A percentile compares a stretch with the other conserved stretches of the same genome.
Conservation (phyloP, 2,888 invertebrate species). For the Cephus spinipes region DNA sequence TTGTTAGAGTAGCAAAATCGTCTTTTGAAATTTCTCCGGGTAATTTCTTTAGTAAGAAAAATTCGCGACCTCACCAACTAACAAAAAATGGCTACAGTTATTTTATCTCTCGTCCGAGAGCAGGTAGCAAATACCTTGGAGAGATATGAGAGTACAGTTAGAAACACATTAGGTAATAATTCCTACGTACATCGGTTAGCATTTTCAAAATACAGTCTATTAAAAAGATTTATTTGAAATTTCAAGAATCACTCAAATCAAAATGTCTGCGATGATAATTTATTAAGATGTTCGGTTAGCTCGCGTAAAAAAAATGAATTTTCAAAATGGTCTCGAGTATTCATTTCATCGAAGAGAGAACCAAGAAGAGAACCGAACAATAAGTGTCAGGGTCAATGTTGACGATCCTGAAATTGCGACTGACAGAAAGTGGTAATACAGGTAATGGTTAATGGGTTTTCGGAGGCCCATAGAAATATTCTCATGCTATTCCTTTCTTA, state of each 20-base stretch:
- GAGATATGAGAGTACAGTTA: slow-evolving; percentile 49
- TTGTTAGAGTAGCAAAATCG: background rate
- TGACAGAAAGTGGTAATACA: background rate
- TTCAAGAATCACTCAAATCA: background rate
- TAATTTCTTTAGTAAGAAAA: background rate
- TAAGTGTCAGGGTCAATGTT: background rate
- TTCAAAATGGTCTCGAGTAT: slow-evolving; percentile 3
- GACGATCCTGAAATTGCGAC: background rate
- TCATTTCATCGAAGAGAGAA: background rate
- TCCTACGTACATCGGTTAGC: slow-evolving; percentile 42
- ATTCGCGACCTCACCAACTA: background rate
- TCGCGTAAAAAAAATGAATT: background rate
- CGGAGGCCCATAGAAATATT: background rate
- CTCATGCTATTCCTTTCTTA: background rate
- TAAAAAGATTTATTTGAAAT: background rate
- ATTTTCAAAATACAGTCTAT: slow-evolving; percentile 33
- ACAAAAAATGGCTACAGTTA: background rate
- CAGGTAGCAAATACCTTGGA: slow-evolving; percentile 37
- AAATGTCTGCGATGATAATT: background rate
- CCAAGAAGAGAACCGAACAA: background rate
- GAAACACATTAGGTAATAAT: slow-evolving; percentile 39
- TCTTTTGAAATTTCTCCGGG: background rate
- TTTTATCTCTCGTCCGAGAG: slow-evolving; percentile 2
- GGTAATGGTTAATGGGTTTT: background rate
- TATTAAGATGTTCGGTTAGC: background rate